A percentile compares a stretch with the other conserved stretches of the same genome.
Evolutionary conservation across 2,113 vertebrate species (phyloP).

Genomic region (Pycnonotus jocosus): DNA sequence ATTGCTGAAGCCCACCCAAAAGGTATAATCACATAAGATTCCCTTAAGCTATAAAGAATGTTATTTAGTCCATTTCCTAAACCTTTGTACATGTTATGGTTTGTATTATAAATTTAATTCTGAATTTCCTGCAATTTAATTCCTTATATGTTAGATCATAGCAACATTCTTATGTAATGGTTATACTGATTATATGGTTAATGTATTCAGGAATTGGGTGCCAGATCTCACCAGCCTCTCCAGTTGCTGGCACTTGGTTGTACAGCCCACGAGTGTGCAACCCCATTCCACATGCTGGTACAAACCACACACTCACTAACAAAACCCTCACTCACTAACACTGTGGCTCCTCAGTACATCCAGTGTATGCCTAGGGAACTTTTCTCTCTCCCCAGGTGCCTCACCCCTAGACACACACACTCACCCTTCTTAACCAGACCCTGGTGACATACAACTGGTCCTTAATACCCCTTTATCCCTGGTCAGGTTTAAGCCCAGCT

Average conservation of each 20-base stretch:
- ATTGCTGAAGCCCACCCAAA: neutral
- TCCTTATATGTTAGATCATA: neutral
- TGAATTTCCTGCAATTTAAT: neutral
- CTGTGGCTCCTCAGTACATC: neutral
- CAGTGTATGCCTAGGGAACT: neutral
- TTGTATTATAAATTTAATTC: neutral
- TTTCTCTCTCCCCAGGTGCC: neutral
- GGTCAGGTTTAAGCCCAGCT: neutral
- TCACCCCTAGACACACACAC: neutral
- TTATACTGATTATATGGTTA: neutral
- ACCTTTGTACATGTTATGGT: neutral
- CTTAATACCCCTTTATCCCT: neutral
- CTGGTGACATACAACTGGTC: neutral
- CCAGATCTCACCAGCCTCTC: neutral
- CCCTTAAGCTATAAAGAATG: neutral
- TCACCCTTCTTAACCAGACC: neutral
- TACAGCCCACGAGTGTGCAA: neutral
- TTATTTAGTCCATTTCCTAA: neutral
- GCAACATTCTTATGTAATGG: neutral
- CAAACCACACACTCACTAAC: neutral
- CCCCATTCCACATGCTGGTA: neutral
- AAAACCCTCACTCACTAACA: neutral
- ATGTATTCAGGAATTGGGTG: neutral
- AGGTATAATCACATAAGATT: neutral
- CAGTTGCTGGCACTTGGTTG: neutral